Base-by-base conservation (phyloP, 2,113 vertebrate genomes). In the Chrysochloris asiatica region DNA sequence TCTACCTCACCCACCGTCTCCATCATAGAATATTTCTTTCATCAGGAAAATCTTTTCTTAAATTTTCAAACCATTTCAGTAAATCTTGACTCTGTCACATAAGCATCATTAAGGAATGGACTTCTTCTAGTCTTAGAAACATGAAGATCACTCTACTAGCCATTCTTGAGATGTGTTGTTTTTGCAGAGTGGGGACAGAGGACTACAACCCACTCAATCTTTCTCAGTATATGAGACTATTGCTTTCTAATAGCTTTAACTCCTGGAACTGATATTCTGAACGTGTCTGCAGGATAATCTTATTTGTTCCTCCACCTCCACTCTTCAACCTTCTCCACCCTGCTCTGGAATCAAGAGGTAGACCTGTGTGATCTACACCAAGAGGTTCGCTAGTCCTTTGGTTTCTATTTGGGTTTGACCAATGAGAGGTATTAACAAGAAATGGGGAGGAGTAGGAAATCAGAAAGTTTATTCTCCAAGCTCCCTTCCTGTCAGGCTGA, bases 351-450 rank as follows among this genome's bases (percentile, higher is more conserved):
- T 80, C 83, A n/a, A n/a, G n/a, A n/a, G n/a, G n/a, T n/a, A n/a
- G n/a, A n/a, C n/a, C 45, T 78, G 14, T 59, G 41, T 52, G 41
- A 17, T 82, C 52, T 72, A 0, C 78, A 45, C 54, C 54, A 50
- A 56, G 4, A 79, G 17, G 13, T 30, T 56, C 41, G 63, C 52
- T 72, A n/a, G 41, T 5, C 38, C n/a, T 86, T 45, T 47, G 47
- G 17, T 75, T 93, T 81, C 71, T 73, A 43, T 26, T 17, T 92
- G 41, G 11, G 48, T 78, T 59, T 93, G 76, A 8, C n/a, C 76
- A 50, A 8, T 43, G 13, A 24, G 61, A 38, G 33, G 41, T 82
- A 50, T 45, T 78, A 75, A 78, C 8, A 50, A 82, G 50, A 86
- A 59, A 83, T 19, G 9, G 56, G 17, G 72, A 93, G 77, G 52